Evolutionary conservation across 37 sponge, comb jelly and placozoan genomes (phyloP).

Genomic region (Halisarca cf. caerulea): DNA sequence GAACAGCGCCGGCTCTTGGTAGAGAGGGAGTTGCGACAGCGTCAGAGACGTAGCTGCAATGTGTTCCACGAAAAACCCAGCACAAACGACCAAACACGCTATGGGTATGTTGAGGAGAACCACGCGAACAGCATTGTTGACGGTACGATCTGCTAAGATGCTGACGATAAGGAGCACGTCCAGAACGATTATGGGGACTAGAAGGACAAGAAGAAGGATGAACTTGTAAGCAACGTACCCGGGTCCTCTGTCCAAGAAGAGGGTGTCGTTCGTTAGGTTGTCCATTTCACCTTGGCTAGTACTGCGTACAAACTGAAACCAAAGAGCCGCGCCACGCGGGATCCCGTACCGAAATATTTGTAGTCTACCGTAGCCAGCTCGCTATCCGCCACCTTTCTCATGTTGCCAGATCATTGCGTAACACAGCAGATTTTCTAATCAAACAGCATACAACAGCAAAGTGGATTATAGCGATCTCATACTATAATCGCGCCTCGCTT

Average conservation of each 20-base stretch:
- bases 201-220: background rate
- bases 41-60: background rate
- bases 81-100: background rate
- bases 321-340: too few relatives aligned
- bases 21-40: background rate
- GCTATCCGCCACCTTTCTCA: too few relatives aligned
- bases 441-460: too few relatives aligned
- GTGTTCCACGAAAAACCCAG: background rate
- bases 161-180: background rate
- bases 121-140: background rate
- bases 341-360: too few relatives aligned
- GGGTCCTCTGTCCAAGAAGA: conserved; percentile 16
- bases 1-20: background rate
- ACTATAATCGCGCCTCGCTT: too few relatives aligned
- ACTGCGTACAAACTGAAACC: too few relatives aligned
- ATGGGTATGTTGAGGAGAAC: background rate
- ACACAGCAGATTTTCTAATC: too few relatives aligned
- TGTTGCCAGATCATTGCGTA: too few relatives aligned
- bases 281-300: too few relatives aligned
- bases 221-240: background rate
- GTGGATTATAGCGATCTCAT: too few relatives aligned
- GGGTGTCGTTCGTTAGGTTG: too few relatives aligned
- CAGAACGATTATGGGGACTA: background rate
- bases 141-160: background rate
- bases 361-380: too few relatives aligned